Base-by-base conservation (phyloP, 2,888 invertebrate species). In the Acanthosepion pharaonis region DNA sequence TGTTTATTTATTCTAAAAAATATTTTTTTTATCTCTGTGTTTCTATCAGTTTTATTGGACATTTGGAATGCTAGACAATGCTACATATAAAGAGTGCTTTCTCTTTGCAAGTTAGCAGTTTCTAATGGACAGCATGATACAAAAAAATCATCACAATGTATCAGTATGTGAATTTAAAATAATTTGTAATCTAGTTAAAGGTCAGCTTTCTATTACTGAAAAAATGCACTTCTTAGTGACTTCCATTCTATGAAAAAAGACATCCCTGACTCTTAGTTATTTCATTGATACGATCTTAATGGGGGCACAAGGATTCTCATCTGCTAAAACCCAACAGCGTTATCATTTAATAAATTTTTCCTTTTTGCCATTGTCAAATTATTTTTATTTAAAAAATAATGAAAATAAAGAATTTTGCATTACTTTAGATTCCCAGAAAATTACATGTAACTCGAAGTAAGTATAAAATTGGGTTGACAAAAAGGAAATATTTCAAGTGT, bases 141-240 rank as follows among this genome's bases (percentile, higher is more conserved):
- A 48, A 51, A 49, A 93, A 93, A 93, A 93, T 93, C 42, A 53
- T n/a, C 51, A 53, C n/a, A n/a, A 53, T 53, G 51, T 53, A 51
- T 93, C 53, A 93, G 53, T 93, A 93, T 93, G 51, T n/a, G 23
- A 92, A 92, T 92, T 49, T 93, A 53, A 93, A 25, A 8, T n/a
- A 78, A n/a, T 93, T 93, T 92, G 53, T 53, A 93, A 93, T 49
- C 93, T 11, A 51, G 6, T 93, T 93, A 51, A 51, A 93, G 51
- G 28, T 93, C 49, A 93, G n/a, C 92, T 51, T 92, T 92, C 51
- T 92, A 51, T 49, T n/a, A n/a, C 78, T 33, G 78, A n/a, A 78
- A n/a, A 78, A 78, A 33, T 78, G 15, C 78, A 78, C 15, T 78
- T 78, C n/a, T n/a, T 78, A 33, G 3, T 15, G 15, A 33, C 2